A percentile compares a stretch with the other conserved stretches of the same genome.
Evolutionary conservation across 2,888 invertebrate species (phyloP).

Genomic region (Hetaerina titia): DNA sequence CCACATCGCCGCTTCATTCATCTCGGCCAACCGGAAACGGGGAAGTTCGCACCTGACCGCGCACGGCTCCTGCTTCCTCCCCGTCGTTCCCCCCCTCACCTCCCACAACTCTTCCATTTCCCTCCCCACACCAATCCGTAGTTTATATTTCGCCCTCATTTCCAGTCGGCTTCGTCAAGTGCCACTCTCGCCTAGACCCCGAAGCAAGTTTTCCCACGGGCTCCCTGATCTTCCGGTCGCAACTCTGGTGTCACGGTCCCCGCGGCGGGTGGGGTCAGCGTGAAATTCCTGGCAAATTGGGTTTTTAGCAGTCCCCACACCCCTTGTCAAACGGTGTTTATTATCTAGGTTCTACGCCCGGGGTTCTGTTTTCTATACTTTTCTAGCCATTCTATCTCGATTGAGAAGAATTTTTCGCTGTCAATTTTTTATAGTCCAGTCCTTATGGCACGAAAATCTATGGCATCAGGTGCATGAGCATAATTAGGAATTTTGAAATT

Average conservation of each 20-base stretch:
- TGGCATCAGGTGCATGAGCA: no score
- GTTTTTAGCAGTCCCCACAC: neutral
- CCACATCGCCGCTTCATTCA: slow-evolving; percentile 14
- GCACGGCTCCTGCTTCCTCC: neutral
- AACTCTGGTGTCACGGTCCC: neutral
- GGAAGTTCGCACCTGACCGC: slow-evolving; percentile 41
- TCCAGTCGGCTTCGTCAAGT: neutral
- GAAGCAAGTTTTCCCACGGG: neutral
- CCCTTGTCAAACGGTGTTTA: no score
- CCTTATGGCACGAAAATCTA: no score
- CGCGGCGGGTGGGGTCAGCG: neutral
- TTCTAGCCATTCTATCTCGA: no score
- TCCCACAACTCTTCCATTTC: neutral
- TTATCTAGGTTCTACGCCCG: no score
- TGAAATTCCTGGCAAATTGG: neutral
- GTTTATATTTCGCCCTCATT: slow-evolving; percentile 6
- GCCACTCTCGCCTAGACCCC: neutral
- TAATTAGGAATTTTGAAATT: no score
- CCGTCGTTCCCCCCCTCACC: neutral
- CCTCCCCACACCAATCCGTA: neutral
- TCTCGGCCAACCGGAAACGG: slow-evolving; percentile 52
- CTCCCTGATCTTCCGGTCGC: neutral
- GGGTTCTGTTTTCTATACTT: no score
- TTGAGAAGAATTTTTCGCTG: no score
- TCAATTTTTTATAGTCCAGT: no score